Base-by-base conservation (phyloP, 2,888 invertebrate genomes). In the Gerosis bhagava region DNA sequence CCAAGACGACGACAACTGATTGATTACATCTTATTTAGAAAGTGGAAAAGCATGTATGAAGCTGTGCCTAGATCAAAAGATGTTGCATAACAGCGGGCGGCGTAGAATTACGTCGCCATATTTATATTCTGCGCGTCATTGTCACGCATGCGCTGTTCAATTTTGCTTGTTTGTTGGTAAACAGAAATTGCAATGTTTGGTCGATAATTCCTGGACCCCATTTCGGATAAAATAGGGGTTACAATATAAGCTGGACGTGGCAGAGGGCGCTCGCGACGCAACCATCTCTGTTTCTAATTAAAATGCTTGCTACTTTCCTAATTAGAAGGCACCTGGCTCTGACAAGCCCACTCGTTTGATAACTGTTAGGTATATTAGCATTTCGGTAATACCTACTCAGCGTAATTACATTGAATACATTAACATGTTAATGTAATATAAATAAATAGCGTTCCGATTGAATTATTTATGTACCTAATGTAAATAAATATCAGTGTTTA, bases 71-170 rank as follows among this genome's bases (percentile, higher is more conserved):
- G 72, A 77, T 70, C 68, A 71, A 72, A 70, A 55, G 54, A 56
- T 65, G 71, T 82, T 83, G 78, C 78, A 80, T 84, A 83, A 86
- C 75, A 67, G 51, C 60, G 67, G 70, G 61, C 60, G 70, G 63
- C 59, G 60, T 60, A 69, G 70, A 65, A 67, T 65, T 63, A 59
- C 65, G 67, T 62, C 69, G 67, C 64, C 67, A 54, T 63, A 62
- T 61, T 63, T 70, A 71, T 67, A 65, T 51, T 21, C 29, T 58
- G 46, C 19, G 37, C 24, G 22, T 10, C 8, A 3, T 15, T 13
- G n/a, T 24, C 25, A 50, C 68, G 70, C 71, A 69, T 67, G 71
- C 71, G 70, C 54, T 42, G n/a, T 49, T 3, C 32, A 35, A 25
- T 21, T 43, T 21, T 42, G 25, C 34, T 51, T 46, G 54, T 51